phyloP scores from a whole-genome alignment of 2,113 vertebrate species.

The Nycticorax nycticorax region DNA sequence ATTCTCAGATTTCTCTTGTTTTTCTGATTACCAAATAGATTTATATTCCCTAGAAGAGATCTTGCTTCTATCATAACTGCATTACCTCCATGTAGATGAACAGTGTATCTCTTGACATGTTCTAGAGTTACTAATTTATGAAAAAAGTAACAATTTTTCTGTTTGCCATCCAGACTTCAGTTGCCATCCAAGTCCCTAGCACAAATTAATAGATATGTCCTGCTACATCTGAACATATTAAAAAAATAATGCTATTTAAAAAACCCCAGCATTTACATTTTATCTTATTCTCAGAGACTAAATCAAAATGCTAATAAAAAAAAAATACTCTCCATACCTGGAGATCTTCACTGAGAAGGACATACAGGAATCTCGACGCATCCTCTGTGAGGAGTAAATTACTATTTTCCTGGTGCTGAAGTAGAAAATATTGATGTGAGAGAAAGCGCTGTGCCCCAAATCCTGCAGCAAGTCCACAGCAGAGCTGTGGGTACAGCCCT shows the following conservation, averaged over 20 bases:
- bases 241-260: background rate
- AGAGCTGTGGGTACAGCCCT: background rate
- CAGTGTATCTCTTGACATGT: background rate
- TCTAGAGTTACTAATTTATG: background rate
- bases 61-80: background rate
- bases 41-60: background rate
- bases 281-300: background rate
- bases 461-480: background rate
- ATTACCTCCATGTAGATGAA: background rate
- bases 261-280: background rate
- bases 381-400: background rate
- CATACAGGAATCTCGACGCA: background rate
- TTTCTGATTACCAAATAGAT: background rate
- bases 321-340: background rate
- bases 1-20: background rate
- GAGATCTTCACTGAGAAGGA: background rate
- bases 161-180: background rate
- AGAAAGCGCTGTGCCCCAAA: background rate
- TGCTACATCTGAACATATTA: background rate
- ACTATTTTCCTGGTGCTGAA: background rate
- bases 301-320: background rate
- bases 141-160: background rate
- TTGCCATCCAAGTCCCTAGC: background rate
- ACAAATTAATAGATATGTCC: background rate
- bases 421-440: background rate